Evolutionary conservation across 2,888 invertebrate genomes (phyloP), one percentile per base, ranked within the genome.

Genomic region (Philaethria dido): DNA sequence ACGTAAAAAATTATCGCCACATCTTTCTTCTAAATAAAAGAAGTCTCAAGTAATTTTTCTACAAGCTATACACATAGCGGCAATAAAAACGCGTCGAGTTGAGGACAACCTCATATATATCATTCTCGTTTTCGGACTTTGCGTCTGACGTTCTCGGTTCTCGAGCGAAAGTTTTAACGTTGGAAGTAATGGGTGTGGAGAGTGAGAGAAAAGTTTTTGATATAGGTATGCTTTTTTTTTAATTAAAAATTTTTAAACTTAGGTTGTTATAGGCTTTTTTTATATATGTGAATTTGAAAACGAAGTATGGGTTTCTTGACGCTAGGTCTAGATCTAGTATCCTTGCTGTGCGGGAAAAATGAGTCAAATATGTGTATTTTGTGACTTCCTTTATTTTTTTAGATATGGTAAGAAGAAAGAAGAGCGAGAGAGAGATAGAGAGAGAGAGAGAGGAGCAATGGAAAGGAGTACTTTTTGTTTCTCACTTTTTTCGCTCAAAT

Each of bases 31-130:
- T 57, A 64, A 66, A 73, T 72, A 84, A 84, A 85, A 87, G 82
- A 85, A 85, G 83, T 83, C 79, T 80, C 75, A 76, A 85, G 87
- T 87, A 88, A 87, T 88, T 88, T 89, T 87, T 90, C 89, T 85
- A 87, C 88, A 86, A 86, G 86, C 85, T 83, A 85, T 87, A 87
- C 87, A 88, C 88, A 88, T 85, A 82, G 85, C 84, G 79, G 85
- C 85, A 88, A 88, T 91, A 90, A 90, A 89, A 87, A 82, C 82
- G 80, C 83, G 82, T 78, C 85, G 77, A 80, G 76, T 77, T 75
- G 80, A 80, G 79, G 80, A 83, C 80, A 77, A 78, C 75, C 77
- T 79, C 80, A 80, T 83, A 87, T 91, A 89, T 87, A 87, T 89
- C 89, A 89, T 80, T 82, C 82, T 77, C 72, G 75, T 77, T 75